Percentiles rank a stretch among this genome's conserved stretches.
These are phyloP conservation scores for Drosophila rellima DNA, from an alignment of 2,888 invertebrate species.

Conservation along the genomic window DNA sequence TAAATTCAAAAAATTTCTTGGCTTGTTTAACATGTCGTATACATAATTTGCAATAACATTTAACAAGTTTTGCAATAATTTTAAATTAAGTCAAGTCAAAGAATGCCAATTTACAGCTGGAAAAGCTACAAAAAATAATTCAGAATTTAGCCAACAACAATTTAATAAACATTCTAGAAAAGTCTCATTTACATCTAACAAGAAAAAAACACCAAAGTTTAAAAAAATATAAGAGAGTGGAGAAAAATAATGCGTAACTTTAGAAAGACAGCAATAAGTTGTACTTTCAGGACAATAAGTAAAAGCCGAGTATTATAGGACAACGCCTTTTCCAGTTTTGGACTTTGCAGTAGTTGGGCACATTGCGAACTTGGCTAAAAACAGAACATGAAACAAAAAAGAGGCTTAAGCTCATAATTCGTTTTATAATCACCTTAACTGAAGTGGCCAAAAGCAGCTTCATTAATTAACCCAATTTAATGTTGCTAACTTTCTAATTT, in stretches of 20 bases:
- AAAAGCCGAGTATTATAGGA: slow-evolving; percentile 6
- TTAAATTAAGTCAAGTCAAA: slow-evolving; percentile 9
- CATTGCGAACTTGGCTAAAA: not conserved
- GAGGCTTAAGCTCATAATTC: slow-evolving; percentile 5
- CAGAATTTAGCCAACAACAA: not conserved
- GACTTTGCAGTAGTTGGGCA: not conserved
- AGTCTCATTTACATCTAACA: slow-evolving; percentile 61
- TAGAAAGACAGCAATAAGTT: slow-evolving; percentile 6
- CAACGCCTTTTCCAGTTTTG: slow-evolving; percentile 4
- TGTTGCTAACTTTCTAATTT: slow-evolving; percentile 25
- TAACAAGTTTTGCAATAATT: slow-evolving; percentile 59
- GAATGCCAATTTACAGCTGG: slow-evolving; percentile 1
- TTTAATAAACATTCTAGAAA: slow-evolving; percentile 47
- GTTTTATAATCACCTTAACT: slow-evolving; percentile 11
- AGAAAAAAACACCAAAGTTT: slow-evolving; percentile 1
- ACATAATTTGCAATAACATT: slow-evolving; percentile 30
- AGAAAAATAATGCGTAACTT: slow-evolving; percentile 42
- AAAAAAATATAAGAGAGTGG: slow-evolving; percentile 7
- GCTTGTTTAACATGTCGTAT: slow-evolving; percentile 19
- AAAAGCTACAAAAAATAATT: slow-evolving; percentile 17
- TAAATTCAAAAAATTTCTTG: not conserved
- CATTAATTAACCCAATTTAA: slow-evolving; percentile 44
- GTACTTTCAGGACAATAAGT: slow-evolving; percentile 3
- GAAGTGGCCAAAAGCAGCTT: slow-evolving; percentile 15
- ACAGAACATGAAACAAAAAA: not conserved